Evolutionary conservation across 2,797 vertebrate species (phyloP).

Genomic region (Amblyopsis hoosieri): DNA sequence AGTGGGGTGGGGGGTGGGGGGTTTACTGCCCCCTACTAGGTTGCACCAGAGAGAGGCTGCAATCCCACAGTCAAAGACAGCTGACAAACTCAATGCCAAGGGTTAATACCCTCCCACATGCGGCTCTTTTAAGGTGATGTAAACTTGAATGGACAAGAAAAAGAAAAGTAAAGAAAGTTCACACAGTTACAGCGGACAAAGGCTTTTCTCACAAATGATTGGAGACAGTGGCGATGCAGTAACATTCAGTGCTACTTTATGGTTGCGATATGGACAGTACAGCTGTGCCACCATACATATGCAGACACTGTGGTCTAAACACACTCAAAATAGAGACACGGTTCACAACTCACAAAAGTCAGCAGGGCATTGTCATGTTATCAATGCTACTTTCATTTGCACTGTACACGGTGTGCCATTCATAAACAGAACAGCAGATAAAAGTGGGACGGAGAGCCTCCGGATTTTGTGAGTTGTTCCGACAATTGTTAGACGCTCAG

Average conservation of each 20-base stretch:
- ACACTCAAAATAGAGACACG: slow-evolving; percentile 66
- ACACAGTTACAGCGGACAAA: slow-evolving; percentile 61
- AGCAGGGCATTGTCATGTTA: slow-evolving; percentile 43
- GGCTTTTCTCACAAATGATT: slow-evolving; percentile 65
- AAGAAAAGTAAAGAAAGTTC: slow-evolving; percentile 31
- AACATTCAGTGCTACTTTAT: slow-evolving; percentile 70
- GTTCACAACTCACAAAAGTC: slow-evolving; percentile 75
- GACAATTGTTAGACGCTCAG: slow-evolving; percentile 52
- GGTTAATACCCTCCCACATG: slow-evolving; percentile 62
- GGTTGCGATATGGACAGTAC: slow-evolving; percentile 59
- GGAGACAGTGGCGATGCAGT: slow-evolving; percentile 68
- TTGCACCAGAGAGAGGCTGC: slow-evolving; percentile 83
- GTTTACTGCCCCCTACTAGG: slow-evolving; percentile 61
- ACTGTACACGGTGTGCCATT: background rate
- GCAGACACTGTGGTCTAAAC: slow-evolving; percentile 63
- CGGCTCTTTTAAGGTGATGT: slow-evolving; percentile 56
- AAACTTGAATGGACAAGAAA: slow-evolving; percentile 54
- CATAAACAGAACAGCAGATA: slow-evolving; percentile 14
- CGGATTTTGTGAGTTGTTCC: slow-evolving; percentile 71
- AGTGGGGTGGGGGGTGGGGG: slow-evolving; percentile 60
- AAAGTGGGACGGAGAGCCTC: slow-evolving; percentile 29
- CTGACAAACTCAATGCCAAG: slow-evolving; percentile 80
- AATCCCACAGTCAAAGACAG: slow-evolving; percentile 87
- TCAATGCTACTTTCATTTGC: slow-evolving; percentile 24
- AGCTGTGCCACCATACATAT: slow-evolving; percentile 58